A percentile compares a stretch with the other conserved stretches of the same genome.
phyloP scores from a whole-genome alignment of 2,888 invertebrate species.

The Zaprionus lineosus region DNA sequence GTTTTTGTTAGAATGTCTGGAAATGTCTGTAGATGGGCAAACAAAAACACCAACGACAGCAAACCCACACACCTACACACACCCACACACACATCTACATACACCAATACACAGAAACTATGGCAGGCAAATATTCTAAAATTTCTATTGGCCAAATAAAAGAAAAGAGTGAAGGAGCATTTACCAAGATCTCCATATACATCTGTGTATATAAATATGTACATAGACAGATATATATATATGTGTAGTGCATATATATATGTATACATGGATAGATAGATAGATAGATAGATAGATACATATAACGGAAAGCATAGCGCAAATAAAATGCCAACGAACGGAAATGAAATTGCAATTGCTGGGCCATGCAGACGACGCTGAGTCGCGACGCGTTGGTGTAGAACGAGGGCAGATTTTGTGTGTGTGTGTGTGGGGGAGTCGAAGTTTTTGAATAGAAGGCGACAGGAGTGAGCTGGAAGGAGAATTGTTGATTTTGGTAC shows the following conservation, averaged over 20 bases:
- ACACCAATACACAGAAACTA: slow-evolving; percentile 21
- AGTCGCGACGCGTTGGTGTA: slow-evolving; percentile 71
- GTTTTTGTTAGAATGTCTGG: slow-evolving; percentile 36
- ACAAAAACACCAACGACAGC: slow-evolving; percentile 26
- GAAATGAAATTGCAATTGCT: slow-evolving; percentile 75
- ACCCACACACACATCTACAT: too few species aligned
- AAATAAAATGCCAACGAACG: slow-evolving; percentile 59
- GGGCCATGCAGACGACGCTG: slow-evolving; percentile 65
- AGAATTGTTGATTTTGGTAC: slow-evolving; percentile 9
- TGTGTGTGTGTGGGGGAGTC: too few species aligned
- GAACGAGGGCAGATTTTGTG: slow-evolving; percentile 14
- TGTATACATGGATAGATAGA: too few species aligned
- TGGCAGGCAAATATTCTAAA: slow-evolving; percentile 27
- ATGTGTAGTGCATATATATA: background rate
- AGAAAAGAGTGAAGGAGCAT: slow-evolving; percentile 23
- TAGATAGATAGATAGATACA: too few species aligned
- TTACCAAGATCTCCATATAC: slow-evolving; percentile 10
- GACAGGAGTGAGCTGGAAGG: background rate
- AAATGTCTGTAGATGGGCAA: slow-evolving; percentile 29
- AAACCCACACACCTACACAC: slow-evolving; percentile 1
- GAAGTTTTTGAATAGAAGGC: background rate
- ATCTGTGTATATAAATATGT: background rate
- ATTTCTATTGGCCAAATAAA: slow-evolving; percentile 56
- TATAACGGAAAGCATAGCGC: slow-evolving; percentile 21
- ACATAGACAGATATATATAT: slow-evolving; percentile 4